Base-by-base conservation (phyloP, 2,113 vertebrate genomes). In the Bombycilla garrulus region DNA sequence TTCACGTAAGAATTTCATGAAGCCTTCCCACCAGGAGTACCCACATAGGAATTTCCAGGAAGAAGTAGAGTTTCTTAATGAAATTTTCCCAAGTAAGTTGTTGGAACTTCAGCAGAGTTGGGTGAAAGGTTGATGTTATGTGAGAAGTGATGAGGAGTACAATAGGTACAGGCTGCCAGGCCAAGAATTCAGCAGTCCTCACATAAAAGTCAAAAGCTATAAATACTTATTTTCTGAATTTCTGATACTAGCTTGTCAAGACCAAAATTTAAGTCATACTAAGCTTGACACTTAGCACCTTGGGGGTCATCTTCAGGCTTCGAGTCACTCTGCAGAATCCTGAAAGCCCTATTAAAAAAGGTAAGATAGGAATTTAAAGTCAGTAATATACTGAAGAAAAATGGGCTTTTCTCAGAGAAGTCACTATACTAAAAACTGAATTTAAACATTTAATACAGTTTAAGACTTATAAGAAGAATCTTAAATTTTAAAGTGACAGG, bases 21-120 rank as follows among this genome's bases (percentile, higher is more conserved):
- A 99, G 98, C 99, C 99, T 90, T 98, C 99, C 97, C 99, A 99
- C 97, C 99, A 99, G 97, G 99, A 99, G 98, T 99, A 99, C 98
- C 99, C 99, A 98, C 99, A 99, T 98, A 98, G 99, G 97, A 99
- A 99, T 99, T 99, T 99, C 98, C 99, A 99, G 98, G 99, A 99
- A 98, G 99, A 99, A 99, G 99, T 99, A 65, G 99, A 99, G 95
- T 99, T 99, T 98, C 99, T 99, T 97, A 99, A 98, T 96, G 98
- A 99, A 98, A 99, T 99, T 97, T 99, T 99, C 97, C 99, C 99
- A 98, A 99, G 99, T 99, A 98, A 76, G 99, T 97, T 95, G 61
- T 50, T 58, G 29, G 40, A 82, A 44, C 15, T 77, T 61, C 4
- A 73, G 14, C 19, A 2, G 5, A 65, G n/a, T 25, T 82, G 16